Evolutionary conservation across 2,113 vertebrate species (phyloP).

Genomic region (Esox niger): DNA sequence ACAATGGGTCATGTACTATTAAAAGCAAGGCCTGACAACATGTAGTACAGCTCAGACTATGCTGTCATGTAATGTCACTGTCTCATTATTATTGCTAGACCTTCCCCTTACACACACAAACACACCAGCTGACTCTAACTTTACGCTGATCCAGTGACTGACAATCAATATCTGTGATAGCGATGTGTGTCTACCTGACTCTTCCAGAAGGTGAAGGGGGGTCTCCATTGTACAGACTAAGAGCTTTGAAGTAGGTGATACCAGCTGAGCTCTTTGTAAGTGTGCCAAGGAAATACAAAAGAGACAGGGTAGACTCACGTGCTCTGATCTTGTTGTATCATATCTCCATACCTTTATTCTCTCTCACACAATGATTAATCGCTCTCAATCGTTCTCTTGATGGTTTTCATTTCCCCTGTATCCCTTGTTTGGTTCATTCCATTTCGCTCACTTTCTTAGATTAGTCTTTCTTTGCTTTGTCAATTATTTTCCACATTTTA

Average conservation of each 20-base stretch:
- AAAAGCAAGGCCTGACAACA: too few species aligned
- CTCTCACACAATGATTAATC: slow-evolving; percentile 23
- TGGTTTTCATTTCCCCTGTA: neutral
- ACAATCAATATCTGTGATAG: slow-evolving; percentile 47
- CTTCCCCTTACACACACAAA: neutral
- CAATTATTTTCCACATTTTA: neutral
- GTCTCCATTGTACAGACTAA: slow-evolving; percentile 25
- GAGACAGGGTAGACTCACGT: slow-evolving; percentile 36
- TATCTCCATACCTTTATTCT: too few species aligned
- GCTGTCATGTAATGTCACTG: neutral
- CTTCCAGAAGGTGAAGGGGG: slow-evolving; percentile 22
- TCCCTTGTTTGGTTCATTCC: neutral
- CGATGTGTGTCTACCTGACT: neutral
- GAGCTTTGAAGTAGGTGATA: slow-evolving; percentile 52
- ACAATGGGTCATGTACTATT: too few species aligned
- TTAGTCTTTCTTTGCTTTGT: neutral
- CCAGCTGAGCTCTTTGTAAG: slow-evolving; percentile 27
- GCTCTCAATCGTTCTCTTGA: neutral
- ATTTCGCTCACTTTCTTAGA: slow-evolving; percentile 1
- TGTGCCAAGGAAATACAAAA: slow-evolving; percentile 34
- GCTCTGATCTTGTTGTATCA: slow-evolving; percentile 51
- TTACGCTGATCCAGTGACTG: slow-evolving; percentile 40
- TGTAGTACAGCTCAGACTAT: neutral
- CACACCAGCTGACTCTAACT: slow-evolving; percentile 30
- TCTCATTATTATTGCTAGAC: slow-evolving; percentile 7